Percentiles rank a stretch among this genome's conserved stretches.
These are phyloP conservation scores for Lepus americanus DNA, from an alignment of 2,113 vertebrate genomes.

Conservation along the genomic window DNA sequence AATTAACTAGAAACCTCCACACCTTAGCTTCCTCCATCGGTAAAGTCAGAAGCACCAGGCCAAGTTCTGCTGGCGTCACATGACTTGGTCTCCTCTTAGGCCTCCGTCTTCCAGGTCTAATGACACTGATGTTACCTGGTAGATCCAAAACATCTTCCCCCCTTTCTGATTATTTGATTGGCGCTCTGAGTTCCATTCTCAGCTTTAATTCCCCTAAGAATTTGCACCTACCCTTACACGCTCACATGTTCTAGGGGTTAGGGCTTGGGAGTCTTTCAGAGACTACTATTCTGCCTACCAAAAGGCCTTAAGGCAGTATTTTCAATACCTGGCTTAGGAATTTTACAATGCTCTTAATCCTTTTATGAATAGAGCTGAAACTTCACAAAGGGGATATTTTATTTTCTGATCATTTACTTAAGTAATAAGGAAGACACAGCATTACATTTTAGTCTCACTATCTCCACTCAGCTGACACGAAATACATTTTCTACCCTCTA, in stretches of 20 bases:
- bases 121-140: background rate
- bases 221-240: background rate
- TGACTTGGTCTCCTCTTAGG: background rate
- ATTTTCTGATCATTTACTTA: slow-evolving; percentile 23
- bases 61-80: background rate
- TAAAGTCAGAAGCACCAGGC: background rate
- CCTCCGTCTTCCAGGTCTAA: background rate
- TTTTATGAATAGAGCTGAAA: background rate
- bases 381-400: slow-evolving; percentile 18
- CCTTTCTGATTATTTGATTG: background rate
- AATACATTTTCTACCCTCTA: background rate
- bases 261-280: background rate
- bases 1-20: background rate
- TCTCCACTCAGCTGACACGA: background rate
- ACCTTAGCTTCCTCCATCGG: background rate
- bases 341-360: slow-evolving; percentile 6
- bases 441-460: background rate
- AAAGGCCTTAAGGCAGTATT: background rate
- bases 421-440: background rate
- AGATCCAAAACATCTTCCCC: background rate
- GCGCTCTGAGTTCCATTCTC: background rate
- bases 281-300: background rate
- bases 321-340: background rate
- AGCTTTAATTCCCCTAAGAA: background rate
- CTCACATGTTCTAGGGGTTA: background rate